phyloP scores from a whole-genome alignment of 2,113 vertebrate genomes.

The Burhinus bistriatus region DNA sequence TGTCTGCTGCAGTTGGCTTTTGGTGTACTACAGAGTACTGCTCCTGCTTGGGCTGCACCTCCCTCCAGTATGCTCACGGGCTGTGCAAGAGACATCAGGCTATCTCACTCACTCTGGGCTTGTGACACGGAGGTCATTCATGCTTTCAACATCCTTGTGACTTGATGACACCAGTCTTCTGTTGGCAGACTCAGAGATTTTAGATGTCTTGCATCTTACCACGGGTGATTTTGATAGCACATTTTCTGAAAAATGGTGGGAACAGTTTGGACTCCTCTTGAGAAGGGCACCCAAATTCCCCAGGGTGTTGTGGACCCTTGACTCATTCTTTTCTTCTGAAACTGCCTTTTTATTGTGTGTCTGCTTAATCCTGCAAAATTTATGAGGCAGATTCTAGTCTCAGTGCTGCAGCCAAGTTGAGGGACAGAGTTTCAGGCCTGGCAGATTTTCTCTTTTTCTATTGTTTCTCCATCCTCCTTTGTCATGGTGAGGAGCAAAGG shows the following conservation, averaged over 20 bases:
- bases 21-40: neutral
- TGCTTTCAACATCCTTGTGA: neutral
- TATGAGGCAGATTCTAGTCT: neutral
- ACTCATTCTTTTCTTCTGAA: neutral
- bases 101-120: neutral
- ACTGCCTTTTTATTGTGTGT: neutral
- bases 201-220: neutral
- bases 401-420: slow-evolving; percentile 7
- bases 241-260: neutral
- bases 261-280: neutral
- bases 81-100: neutral
- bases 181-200: neutral
- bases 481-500: neutral
- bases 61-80: neutral
- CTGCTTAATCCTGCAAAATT: neutral
- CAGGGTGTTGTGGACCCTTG: neutral
- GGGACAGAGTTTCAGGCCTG: neutral
- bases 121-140: neutral
- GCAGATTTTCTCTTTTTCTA: neutral
- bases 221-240: neutral
- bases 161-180: neutral
- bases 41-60: neutral
- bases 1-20: neutral
- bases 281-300: neutral
- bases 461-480: slow-evolving; percentile 14